Base-by-base conservation (phyloP, 2,113 vertebrate species). In the Rhipidura dahli region DNA sequence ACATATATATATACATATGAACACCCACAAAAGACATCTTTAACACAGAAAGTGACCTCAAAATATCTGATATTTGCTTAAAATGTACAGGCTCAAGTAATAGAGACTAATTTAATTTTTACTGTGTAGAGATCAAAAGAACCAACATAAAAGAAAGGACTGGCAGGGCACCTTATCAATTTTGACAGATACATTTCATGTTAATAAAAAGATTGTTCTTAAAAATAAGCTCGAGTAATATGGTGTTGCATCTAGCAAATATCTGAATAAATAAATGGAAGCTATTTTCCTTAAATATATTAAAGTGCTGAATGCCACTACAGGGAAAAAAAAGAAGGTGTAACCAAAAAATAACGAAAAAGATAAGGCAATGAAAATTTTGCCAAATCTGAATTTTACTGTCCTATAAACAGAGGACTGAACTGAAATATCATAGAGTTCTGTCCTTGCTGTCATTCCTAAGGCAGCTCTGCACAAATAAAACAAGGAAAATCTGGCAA, bases 271-370 rank as follows among this genome's bases (percentile, higher is more conserved):
- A 26, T 73, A 70, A 44, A 20, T 57, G 4, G 15, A 79, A 51
- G 4, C 3, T 64, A 16, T 42, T 72, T 77, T 69, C 15, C 26
- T 49, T 49, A 53, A 64, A 69, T 57, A 42, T 30, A 69, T 26
- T 61, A 30, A 91, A 89, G 54, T 22, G 15, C 12, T 65, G 17
- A 33, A 81, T 63, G 11, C 4, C 17, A 75, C 4, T 30, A 59
- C 11, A 83, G 7, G 7, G 35, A 45, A 65, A 71, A 44, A 63
- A 27, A 26, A n/a, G n/a, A n/a, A 54, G 6, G 3, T 13, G 9
- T 15, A 27, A 33, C 16, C 0, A 50, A 50, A 39, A 33, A 27
- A 24, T 0, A 21, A 22, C 1, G 7, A 42, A 72, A 75, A 51
- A 13, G 4, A 77, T 42, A 42, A 68, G 39, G 35, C 11, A 83